These are phyloP conservation scores for Erethizon dorsatum DNA, from an alignment of 2,797 vertebrate species.

Conservation along the genomic window DNA sequence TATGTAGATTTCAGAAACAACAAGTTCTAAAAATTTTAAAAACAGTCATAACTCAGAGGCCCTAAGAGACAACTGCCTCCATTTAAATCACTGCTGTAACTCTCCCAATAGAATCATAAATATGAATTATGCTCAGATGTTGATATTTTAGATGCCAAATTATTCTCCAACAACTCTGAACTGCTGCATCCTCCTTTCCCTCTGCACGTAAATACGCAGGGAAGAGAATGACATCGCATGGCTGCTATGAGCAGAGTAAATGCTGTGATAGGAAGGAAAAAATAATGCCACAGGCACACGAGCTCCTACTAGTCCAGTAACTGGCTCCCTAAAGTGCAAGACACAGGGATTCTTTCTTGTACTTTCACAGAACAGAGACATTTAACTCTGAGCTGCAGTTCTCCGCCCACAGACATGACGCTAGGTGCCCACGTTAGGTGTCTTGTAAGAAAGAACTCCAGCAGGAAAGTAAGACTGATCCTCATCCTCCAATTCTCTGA, in stretches of 20 bases:
- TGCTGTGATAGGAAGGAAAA: not conserved
- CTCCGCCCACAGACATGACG: not conserved
- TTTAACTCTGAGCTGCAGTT: not conserved
- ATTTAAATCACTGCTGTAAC: constrained; percentile 2
- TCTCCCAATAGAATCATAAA: constrained; percentile 15
- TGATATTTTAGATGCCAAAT: not conserved
- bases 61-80: not conserved
- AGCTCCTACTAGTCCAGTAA: no score
- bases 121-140: not conserved
- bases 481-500: not conserved
- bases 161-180: not conserved
- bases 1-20: constrained; percentile 27
- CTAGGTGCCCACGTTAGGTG: not conserved
- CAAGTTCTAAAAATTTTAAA: constrained; percentile 49
- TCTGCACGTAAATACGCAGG: not conserved
- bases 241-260: not conserved
- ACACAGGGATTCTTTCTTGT: not conserved
- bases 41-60: not conserved
- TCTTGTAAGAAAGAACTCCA: not conserved
- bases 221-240: rapidly evolving
- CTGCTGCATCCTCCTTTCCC: not conserved
- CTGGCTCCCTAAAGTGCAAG: not conserved
- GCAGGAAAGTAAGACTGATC: not conserved
- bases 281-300: rapidly evolving
- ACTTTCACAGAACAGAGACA: not conserved